A percentile compares a stretch with the other conserved stretches of the same genome.
These are phyloP conservation scores for Agrilus biguttatus DNA, from an alignment of 2,888 invertebrate genomes.

Conservation along the genomic window DNA sequence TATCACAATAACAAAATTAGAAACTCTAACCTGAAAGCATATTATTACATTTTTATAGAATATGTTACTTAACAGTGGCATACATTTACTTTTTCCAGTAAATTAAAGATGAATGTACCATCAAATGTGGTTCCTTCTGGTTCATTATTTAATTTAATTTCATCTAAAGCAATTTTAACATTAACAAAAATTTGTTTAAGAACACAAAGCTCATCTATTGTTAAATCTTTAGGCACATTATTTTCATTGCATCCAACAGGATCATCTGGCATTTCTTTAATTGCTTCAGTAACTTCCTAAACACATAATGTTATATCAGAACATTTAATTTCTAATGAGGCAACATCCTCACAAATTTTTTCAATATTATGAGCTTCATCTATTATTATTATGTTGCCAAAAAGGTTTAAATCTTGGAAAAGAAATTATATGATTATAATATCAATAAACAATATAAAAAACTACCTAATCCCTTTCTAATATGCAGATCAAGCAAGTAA, in stretches of 20 bases:
- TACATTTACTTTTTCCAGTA: conserved; percentile 54
- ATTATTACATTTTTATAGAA: neutral
- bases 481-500: conserved; percentile 84
- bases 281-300: conserved; percentile 74
- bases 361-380: conserved; percentile 99
- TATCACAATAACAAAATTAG: conserved; percentile 33
- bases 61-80: conserved; percentile 8
- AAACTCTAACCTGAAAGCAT: conserved; percentile 15
- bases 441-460: neutral
- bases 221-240: conserved; percentile 58
- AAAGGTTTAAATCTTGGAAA: too few species aligned
- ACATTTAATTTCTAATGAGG: conserved; percentile 64
- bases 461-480: conserved; percentile 49
- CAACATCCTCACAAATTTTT: conserved; percentile 86
- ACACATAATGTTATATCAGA: conserved; percentile 84
- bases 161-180: conserved; percentile 61
- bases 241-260: conserved; percentile 20
- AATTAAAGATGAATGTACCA: conserved; percentile 61
- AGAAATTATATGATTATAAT: neutral
- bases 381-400: conserved; percentile 68
- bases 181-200: conserved; percentile 67
- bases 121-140: conserved; percentile 55
- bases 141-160: conserved; percentile 39
- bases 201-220: conserved; percentile 61
- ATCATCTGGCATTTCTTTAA: conserved; percentile 34